A percentile compares a stretch with the other conserved stretches of the same genome.
phyloP scores from a whole-genome alignment of 2,797 vertebrate genomes.

The Micropoecilia bifurca region DNA sequence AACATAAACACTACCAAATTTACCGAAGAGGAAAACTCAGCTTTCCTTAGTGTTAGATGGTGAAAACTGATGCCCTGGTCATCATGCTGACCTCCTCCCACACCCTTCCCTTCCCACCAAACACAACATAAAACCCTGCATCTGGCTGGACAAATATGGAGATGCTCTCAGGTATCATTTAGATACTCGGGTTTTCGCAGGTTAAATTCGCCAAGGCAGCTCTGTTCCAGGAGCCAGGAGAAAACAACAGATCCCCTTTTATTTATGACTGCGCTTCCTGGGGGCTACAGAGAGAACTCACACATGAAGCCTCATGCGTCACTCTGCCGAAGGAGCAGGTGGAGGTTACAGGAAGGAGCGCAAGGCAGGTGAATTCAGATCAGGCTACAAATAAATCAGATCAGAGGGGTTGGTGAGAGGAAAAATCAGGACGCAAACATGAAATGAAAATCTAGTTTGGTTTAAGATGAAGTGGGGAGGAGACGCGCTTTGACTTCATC shows the following conservation, averaged over 20 bases:
- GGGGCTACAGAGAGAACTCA: constrained; percentile 10
- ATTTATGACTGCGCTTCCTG: constrained; percentile 44
- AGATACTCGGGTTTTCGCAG: constrained; percentile 15
- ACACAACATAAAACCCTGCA: constrained; percentile 11
- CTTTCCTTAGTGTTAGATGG: constrained; percentile 12
- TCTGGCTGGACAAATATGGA: constrained; percentile 18
- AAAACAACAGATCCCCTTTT: constrained; percentile 37
- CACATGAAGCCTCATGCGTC: constrained; percentile 21
- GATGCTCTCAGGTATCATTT: constrained; percentile 15
- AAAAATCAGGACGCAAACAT: neutral
- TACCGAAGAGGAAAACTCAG: neutral
- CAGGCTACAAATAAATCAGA: constrained; percentile 1
- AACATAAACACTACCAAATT: neutral
- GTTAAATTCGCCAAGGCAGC: constrained; percentile 28
- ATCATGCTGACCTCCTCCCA: constrained; percentile 8
- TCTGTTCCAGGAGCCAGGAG: constrained; percentile 30
- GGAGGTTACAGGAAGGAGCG: constrained; percentile 24
- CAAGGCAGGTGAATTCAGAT: constrained; percentile 33
- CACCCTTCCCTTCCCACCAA: neutral
- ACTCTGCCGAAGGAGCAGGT: constrained; percentile 7
- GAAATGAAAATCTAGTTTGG: neutral
- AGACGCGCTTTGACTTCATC: neutral
- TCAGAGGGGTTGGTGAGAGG: neutral
- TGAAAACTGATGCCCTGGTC: constrained; percentile 1
- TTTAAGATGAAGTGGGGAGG: constrained; percentile 8